Conservation (phyloP, 2,888 invertebrate genomes). For the Lycia hirtaria region DNA sequence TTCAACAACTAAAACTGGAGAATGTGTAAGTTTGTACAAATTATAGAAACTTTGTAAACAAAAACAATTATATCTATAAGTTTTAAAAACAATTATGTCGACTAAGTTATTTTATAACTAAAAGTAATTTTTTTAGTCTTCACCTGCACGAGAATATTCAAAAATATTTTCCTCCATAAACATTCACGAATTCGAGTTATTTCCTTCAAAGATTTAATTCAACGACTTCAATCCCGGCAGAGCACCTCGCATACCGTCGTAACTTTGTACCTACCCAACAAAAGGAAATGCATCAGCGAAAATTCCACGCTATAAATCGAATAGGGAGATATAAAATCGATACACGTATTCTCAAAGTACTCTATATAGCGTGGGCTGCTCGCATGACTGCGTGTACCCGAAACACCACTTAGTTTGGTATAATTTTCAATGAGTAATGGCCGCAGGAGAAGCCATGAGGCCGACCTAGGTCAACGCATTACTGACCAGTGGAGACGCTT, state of each 20-base stretch:
- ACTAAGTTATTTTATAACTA: too few relatives aligned
- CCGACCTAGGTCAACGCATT: constrained; percentile 79
- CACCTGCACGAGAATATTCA: neutral
- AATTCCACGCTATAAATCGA: constrained; percentile 59
- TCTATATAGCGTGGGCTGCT: constrained; percentile 47
- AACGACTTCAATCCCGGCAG: constrained; percentile 23
- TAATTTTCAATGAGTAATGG: constrained; percentile 83
- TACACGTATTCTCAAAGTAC: constrained; percentile 51
- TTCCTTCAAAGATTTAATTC: neutral
- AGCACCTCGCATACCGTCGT: constrained; percentile 35
- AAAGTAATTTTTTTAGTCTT: neutral
- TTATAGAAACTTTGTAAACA: too few relatives aligned
- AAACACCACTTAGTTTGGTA: constrained; percentile 81
- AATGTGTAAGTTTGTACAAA: too few relatives aligned
- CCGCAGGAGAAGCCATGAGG: constrained; percentile 57
- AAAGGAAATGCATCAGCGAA: constrained; percentile 57
- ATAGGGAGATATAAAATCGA: constrained; percentile 54
- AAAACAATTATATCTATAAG: too few relatives aligned
- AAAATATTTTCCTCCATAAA: neutral
- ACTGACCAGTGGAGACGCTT: constrained; percentile 62
- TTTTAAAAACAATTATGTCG: too few relatives aligned
- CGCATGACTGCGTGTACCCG: constrained; percentile 73
- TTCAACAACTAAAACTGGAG: too few relatives aligned
- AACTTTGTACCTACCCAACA: constrained; percentile 38
- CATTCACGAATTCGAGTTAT: neutral